Base-by-base conservation (phyloP, 2,888 invertebrate species). In the Mythimna ferrago region DNA sequence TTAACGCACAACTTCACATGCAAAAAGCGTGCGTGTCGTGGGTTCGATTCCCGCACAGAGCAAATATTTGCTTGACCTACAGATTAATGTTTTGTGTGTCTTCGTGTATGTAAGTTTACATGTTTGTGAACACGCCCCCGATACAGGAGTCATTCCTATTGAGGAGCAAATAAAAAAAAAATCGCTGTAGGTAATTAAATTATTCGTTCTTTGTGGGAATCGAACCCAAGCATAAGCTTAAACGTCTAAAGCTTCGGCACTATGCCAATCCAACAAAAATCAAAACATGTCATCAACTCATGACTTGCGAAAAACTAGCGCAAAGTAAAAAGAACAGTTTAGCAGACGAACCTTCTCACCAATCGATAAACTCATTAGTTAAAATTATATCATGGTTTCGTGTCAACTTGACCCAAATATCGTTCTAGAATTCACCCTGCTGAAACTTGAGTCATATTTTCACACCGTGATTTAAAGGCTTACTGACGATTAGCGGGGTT, bases 281-380 rank as follows among this genome's bases (percentile, higher is more conserved):
- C 38, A 32, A 19, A 21, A 14, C 41, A 6, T 32, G 32, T n/a
- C 26, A 54, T 78, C n/a, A 61, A 32, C 26, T n/a, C 26, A 54
- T 78, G 26, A 61, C 35, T 38, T 35, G 57, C 44, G 26, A 63
- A 72, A 63, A 73, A 80, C 51, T 9, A n/a, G 51, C 51, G n/a
- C 19, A 2, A 19, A 53, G 6, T 11, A 71, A 26, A 44, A 44
- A 57, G 6, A 58, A 58, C 21, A 63, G 10, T 57, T 71, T 7
- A 57, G n/a, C n/a, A 38, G 32, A 35, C 74, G 32, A 65, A n/a
- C 48, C 4, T 63, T 19, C 26, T 26, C 53, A 53, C 11, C 44
- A 44, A 77, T 75, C 81, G 66, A 75, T 76, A 80, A 66, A 66
- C 62, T 77, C 81, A 81, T 75, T 81, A 66, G 76, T 75, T 75